Percentiles rank a stretch among this genome's conserved stretches.
Conservation (phyloP, 2,797 vertebrate genomes). For the Urosaurus nigricauda region DNA sequence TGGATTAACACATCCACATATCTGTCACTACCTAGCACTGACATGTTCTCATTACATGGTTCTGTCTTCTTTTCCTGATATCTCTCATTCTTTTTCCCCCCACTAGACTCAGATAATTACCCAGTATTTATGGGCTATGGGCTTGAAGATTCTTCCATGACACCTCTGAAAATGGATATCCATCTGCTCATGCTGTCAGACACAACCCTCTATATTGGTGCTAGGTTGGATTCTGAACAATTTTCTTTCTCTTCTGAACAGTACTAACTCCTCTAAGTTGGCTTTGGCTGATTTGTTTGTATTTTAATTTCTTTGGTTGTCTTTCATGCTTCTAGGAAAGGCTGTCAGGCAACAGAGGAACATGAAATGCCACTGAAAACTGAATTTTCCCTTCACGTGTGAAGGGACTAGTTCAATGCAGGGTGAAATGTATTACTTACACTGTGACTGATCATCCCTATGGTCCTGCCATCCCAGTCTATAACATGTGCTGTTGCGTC, state of each 20-base stretch:
- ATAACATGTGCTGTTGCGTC: not conserved
- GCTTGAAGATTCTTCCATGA: constrained; percentile 92
- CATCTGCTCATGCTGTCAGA: constrained; percentile 95
- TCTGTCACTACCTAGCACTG: too few species aligned
- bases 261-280: not conserved
- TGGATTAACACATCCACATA: too few species aligned
- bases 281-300: not conserved
- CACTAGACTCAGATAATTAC: constrained; percentile 94
- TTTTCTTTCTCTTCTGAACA: not conserved
- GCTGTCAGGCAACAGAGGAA: not conserved
- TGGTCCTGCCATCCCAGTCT: not conserved
- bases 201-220: constrained; percentile 92
- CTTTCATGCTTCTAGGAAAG: not conserved
- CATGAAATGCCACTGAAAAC: not conserved
- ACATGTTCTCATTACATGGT: constrained; percentile 46
- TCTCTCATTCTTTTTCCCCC: constrained; percentile 43
- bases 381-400: not conserved
- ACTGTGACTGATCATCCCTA: not conserved
- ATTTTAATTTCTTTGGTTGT: not conserved
- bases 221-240: constrained; percentile 81
- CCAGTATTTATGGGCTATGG: constrained; percentile 97
- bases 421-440: not conserved
- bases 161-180: constrained; percentile 93
- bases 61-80: constrained; percentile 37
- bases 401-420: too few species aligned